Evolutionary conservation across 2,113 vertebrate species (phyloP), one percentile per base, ranked within the genome.

Genomic region (Girardinichthys multiradiatus): DNA sequence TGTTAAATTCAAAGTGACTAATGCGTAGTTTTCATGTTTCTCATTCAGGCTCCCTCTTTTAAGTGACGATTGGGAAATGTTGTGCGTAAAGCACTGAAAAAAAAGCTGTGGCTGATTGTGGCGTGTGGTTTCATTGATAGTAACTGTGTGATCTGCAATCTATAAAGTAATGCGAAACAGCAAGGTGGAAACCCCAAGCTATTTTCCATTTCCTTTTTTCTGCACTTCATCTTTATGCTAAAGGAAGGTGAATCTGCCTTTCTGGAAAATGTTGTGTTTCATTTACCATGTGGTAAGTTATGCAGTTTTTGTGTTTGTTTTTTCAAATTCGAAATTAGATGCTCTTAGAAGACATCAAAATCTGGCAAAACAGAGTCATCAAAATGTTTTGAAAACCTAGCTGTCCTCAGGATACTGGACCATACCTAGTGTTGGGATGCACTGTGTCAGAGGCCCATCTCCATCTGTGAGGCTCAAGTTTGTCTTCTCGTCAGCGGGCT

Each of bases 111-210:
- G 77, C 28, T 76, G 1, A 1, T 61, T 54, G 48, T 10, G 48
- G 48, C 48, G 21, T 54, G 82, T 85, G 82, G 87, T 82, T 87
- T 68, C 74, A 63, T 28, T 74, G 15, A 64, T 39, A 28, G 54
- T 42, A 70, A 57, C 27, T 21, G 0, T 17, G 1, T 60, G 64
- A 48, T 8, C 60, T 35, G 9, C 9, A 14, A 39, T 31, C 28
- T 17, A 14, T 4, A 29, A 63, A 67, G 39, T 70, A 39, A 10
- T 62, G 2, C 61, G 39, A 64, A 71, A 62, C 39, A 37, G n/a
- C 6, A 7, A 6, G 26, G 57, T 72, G 30, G 45, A 75, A 82
- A 70, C 33, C 61, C 79, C 71, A 54, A n/a, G 48, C 42, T 15
- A 28, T 35, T 48, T 82, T 82, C 77, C 63, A 2, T 5, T 79